phyloP scores from a whole-genome alignment of 1,140 invertebrate species.

The Drosophila lowei region DNA sequence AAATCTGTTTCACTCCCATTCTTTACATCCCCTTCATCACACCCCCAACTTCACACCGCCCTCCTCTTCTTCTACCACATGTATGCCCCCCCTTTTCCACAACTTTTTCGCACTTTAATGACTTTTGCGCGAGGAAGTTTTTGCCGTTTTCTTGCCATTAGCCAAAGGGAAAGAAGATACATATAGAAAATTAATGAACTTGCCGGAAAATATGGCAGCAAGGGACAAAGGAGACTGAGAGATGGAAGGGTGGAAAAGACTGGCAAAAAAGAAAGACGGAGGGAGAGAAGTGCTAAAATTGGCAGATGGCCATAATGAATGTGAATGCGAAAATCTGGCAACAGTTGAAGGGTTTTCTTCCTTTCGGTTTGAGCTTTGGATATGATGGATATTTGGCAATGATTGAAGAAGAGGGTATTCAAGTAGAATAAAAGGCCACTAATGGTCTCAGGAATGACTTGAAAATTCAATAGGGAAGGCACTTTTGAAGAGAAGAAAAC shows the following conservation, averaged over 20 bases:
- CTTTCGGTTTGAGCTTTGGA: not conserved
- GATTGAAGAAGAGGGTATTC: no score
- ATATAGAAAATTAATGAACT: no score
- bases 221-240: no score
- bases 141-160: constrained; percentile 1
- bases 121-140: constrained; percentile 14
- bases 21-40: not conserved
- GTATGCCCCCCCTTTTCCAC: not conserved
- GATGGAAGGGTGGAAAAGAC: no score
- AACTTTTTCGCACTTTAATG: constrained; percentile 36
- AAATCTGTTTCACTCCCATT: constrained; percentile 25
- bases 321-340: constrained; percentile 24
- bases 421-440: no score
- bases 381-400: no score
- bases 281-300: constrained; percentile 28
- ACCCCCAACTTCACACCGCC: no score
- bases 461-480: no score
- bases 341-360: not conserved
- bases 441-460: no score
- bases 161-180: not conserved
- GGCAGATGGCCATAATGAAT: constrained; percentile 38
- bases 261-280: not conserved
- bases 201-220: no score
- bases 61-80: no score
- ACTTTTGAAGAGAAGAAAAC: no score